Evolutionary conservation across 1,140 invertebrate species (phyloP), one percentile per base, ranked within the genome.

Genomic region (Mylabris phalerata): DNA sequence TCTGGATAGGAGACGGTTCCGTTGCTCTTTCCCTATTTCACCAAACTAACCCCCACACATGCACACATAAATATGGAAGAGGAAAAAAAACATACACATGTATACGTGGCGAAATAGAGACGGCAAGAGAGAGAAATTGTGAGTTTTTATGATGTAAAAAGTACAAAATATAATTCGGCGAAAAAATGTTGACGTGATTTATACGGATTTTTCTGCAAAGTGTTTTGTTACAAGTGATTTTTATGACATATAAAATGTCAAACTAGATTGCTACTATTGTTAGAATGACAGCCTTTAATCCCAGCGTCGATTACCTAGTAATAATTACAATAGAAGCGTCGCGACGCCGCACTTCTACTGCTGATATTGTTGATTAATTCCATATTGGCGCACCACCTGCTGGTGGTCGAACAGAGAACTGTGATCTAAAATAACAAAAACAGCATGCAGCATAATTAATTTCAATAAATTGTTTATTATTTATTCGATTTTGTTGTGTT

Each of bases 181-280:
- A 63, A 63, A 61, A 57, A 62, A 57, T 55, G 46, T 49, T 60
- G 58, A 57, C 57, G 50, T 66, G 66, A 68, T 68, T 68, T 68
- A 68, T 68, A 63, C 59, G 46, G 50, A 57, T 50, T 66, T 67
- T 51, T 55, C 64, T 64, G 57, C 62, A 61, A 68, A 66, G 55
- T 63, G 66, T 66, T 64, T 66, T 64, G 66, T 62, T 63, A 60
- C 62, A 65, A 68, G 66, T 66, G 66, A 68, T 68, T 68, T 61
- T 68, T 66, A 68, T 68, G 64, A 64, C 64, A 59, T 66, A 67
- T 68, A 68, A 66, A 68, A 68, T 48, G 66, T 66, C 66, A 65
- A 66, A 66, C 60, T 55, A 55, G 27, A 65, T 56, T 67, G 62
- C 64, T 66, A 32, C 63, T 65, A 63, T 65, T 56, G 61, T 60